Evolutionary conservation across 2,113 vertebrate genomes (phyloP).

Genomic region (Dicentrarchus labrax): DNA sequence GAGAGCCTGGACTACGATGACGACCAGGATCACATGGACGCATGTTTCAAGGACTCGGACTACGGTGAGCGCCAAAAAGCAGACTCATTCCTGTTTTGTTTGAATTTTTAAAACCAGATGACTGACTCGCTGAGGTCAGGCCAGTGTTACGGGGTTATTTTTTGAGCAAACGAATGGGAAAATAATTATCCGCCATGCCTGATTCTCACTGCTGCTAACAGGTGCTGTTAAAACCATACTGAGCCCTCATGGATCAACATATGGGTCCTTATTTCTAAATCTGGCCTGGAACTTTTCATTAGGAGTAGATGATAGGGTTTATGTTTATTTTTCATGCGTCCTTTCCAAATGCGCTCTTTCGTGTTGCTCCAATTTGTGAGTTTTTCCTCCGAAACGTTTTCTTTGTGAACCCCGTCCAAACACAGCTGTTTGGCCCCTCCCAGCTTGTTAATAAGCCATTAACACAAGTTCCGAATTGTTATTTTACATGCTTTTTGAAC

Average conservation of each 20-base stretch:
- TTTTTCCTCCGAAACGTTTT: conserved; percentile 38
- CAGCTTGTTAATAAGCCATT: conserved; percentile 84
- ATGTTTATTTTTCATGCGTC: conserved; percentile 64
- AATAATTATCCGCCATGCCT: conserved; percentile 29
- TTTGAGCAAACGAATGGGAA: conserved; percentile 4
- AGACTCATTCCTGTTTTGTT: background rate
- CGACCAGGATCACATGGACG: conserved; percentile 97
- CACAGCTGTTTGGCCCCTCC: conserved; percentile 72
- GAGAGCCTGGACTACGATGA: conserved; percentile 93
- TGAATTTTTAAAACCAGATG: background rate
- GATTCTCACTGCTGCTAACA: conserved; percentile 40
- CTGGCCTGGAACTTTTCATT: conserved; percentile 57
- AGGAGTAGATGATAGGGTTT: conserved; percentile 55
- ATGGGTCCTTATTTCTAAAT: conserved; percentile 56
- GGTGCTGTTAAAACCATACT: conserved; percentile 56
- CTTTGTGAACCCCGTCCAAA: conserved; percentile 78
- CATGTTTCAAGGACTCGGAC: conserved; percentile 98
- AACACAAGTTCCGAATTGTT: conserved; percentile 72
- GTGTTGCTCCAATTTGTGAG: conserved; percentile 60
- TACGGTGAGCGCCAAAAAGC: conserved; percentile 86
- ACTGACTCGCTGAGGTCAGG: background rate
- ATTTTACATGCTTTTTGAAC: conserved; percentile 81
- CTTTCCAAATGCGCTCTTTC: conserved; percentile 60
- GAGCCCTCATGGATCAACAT: conserved; percentile 47
- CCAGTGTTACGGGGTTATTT: background rate